Conservation (phyloP, 2,797 vertebrate genomes). For the Oryzias sinensis region DNA sequence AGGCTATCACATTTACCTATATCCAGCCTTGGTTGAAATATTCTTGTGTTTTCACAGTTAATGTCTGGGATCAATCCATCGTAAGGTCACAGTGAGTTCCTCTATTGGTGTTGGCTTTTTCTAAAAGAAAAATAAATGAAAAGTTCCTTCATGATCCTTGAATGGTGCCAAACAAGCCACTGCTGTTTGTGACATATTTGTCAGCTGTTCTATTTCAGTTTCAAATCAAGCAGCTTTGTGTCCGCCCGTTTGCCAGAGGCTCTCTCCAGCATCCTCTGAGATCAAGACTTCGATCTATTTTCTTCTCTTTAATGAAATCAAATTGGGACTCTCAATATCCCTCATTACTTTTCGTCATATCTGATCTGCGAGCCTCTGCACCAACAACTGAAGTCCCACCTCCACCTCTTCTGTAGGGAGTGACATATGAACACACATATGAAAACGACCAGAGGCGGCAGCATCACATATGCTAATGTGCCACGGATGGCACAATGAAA, state of each 20-base stretch:
- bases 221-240: conserved; percentile 80
- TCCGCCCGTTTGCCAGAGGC: conserved; percentile 80
- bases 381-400: conserved; percentile 78
- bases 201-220: conserved; percentile 74
- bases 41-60: too few species aligned
- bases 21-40: too few species aligned
- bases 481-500: conserved; percentile 67
- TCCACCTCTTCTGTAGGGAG: conserved; percentile 64
- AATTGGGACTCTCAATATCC: conserved; percentile 78
- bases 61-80: too few species aligned
- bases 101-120: too few species aligned
- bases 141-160: too few species aligned
- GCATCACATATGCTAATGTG: conserved; percentile 75
- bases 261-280: conserved; percentile 86
- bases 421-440: conserved; percentile 80
- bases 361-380: conserved; percentile 76
- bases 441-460: conserved; percentile 72
- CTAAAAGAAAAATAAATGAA: too few species aligned
- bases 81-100: too few species aligned
- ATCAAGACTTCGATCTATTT: conserved; percentile 94
- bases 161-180: neutral
- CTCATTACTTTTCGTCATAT: conserved; percentile 82
- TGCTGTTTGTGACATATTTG: conserved; percentile 57
- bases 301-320: conserved; percentile 91
- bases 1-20: too few species aligned